Evolutionary conservation across 2,113 vertebrate species (phyloP).

Genomic region (Cyprinodon tularosa): DNA sequence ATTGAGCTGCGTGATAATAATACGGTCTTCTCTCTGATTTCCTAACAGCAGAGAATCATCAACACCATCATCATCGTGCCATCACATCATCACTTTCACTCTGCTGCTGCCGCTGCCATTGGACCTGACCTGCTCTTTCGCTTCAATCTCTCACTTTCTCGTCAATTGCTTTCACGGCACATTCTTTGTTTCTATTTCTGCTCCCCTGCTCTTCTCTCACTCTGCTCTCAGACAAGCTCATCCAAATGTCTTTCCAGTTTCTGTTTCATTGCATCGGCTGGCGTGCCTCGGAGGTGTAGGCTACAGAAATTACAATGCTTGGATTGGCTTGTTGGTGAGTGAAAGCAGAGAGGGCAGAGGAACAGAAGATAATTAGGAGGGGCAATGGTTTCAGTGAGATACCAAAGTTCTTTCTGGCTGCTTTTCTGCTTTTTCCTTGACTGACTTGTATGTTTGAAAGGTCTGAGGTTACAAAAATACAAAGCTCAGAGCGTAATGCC

Average conservation of each 20-base stretch:
- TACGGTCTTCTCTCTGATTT: constrained; percentile 72
- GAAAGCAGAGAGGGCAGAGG: not conserved
- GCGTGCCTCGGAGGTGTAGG: constrained; percentile 54
- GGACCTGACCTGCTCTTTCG: constrained; percentile 50
- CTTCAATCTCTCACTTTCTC: constrained; percentile 25
- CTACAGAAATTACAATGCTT: constrained; percentile 47
- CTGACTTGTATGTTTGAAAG: not conserved
- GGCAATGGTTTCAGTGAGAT: constrained; percentile 39
- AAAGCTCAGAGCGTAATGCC: not conserved
- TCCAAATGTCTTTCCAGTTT: constrained; percentile 42
- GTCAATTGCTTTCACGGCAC: constrained; percentile 60
- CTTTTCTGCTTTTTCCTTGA: not conserved
- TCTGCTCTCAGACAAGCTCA: constrained; percentile 15
- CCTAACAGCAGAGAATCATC: constrained; percentile 69
- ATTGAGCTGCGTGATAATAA: constrained; percentile 76
- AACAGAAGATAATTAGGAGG: constrained; percentile 50
- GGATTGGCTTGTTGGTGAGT: not conserved
- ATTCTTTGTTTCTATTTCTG: constrained; percentile 57
- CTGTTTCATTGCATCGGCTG: constrained; percentile 44
- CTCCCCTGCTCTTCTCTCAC: constrained; percentile 21
- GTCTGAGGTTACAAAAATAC: not conserved
- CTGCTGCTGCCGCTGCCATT: constrained; percentile 35
- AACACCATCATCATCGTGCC: constrained; percentile 69
- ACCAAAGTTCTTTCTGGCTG: constrained; percentile 33
- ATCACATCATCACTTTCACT: constrained; percentile 61